Evolutionary conservation across 1,140 invertebrate genomes (phyloP).

Genomic region (Neodiprion pinetum): DNA sequence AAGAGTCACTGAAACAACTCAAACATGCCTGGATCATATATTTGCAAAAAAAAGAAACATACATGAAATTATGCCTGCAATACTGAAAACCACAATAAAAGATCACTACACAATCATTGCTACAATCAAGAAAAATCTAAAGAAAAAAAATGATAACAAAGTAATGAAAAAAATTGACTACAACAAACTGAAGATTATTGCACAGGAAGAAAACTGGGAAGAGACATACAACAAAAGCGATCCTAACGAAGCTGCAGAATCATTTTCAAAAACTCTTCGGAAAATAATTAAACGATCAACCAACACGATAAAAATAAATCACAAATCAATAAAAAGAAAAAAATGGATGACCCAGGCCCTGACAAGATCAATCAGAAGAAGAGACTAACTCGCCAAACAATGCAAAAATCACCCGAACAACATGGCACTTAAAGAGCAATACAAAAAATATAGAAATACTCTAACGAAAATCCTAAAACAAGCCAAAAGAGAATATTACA

Average conservation of each 20-base stretch:
- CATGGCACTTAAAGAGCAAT: not conserved
- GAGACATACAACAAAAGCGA: too few relatives aligned
- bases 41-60: not conserved
- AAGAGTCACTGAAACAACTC: not conserved
- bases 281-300: not conserved
- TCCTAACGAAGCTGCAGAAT: too few relatives aligned
- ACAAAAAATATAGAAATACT: not conserved
- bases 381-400: not conserved
- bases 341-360: not conserved
- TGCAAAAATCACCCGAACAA: not conserved
- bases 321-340: not conserved
- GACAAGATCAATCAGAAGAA: not conserved
- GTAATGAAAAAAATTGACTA: not conserved
- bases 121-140: not conserved
- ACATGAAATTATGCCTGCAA: conserved; percentile 2
- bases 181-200: not conserved
- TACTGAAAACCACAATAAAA: not conserved
- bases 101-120: conserved; percentile 11
- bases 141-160: not conserved
- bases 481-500: not conserved
- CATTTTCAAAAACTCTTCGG: too few relatives aligned
- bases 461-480: not conserved
- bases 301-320: not conserved
- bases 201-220: not conserved
- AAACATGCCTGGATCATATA: conserved; percentile 13